These are phyloP conservation scores for Sebastolobus alascanus DNA, from an alignment of 2,797 vertebrate genomes.

Conservation along the genomic window DNA sequence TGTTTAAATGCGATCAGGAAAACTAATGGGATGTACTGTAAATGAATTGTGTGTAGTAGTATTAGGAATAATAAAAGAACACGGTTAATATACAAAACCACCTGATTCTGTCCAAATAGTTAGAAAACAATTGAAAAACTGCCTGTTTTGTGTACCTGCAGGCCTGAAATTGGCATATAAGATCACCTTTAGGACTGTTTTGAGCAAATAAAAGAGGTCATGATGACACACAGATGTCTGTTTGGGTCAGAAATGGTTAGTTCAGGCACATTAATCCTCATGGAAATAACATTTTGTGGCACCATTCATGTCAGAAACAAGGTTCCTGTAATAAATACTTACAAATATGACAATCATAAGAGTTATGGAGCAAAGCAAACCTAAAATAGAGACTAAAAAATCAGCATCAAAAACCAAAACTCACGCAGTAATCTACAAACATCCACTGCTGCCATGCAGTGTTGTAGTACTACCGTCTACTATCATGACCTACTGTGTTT, in stretches of 20 bases:
- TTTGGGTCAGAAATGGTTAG: background rate
- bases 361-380: background rate
- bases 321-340: background rate
- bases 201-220: background rate
- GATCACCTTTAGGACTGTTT: background rate
- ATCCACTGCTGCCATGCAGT: conserved; percentile 9
- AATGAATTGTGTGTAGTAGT: background rate
- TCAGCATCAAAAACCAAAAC: background rate
- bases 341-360: background rate
- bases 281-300: background rate
- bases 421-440: conserved; percentile 6
- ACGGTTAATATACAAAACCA: background rate
- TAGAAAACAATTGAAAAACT: background rate
- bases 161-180: background rate
- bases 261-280: background rate
- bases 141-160: background rate
- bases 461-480: conserved; percentile 7
- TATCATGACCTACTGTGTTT: conserved; percentile 30
- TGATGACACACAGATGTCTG: background rate
- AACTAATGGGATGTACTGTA: background rate
- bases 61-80: background rate
- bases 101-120: background rate
- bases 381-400: background rate
- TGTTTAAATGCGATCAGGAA: background rate
- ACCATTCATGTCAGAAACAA: background rate